Conservation (phyloP, 2,888 invertebrate species). For the Xestia rhomboidea region DNA sequence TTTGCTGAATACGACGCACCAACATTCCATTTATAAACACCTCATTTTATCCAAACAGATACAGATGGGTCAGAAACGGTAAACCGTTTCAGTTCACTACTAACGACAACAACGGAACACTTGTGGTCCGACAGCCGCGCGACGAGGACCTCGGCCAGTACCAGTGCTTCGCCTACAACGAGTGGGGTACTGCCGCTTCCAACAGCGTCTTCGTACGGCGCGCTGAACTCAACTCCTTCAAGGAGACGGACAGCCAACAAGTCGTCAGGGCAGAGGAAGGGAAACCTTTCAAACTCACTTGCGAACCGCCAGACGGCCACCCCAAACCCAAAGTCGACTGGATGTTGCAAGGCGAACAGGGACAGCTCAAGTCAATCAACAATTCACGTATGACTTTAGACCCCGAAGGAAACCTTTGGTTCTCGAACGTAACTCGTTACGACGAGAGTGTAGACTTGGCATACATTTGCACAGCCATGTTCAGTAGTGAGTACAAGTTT, state of each 20-base stretch:
- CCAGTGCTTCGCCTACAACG: constrained; percentile 98
- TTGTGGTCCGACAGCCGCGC: constrained; percentile 96
- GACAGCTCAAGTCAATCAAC: constrained; percentile 96
- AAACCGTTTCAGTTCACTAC: constrained; percentile 97
- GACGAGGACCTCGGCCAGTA: constrained; percentile 98
- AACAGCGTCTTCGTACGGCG: constrained; percentile 98
- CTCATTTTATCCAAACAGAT: constrained; percentile 88
- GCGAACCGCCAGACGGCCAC: constrained; percentile 98
- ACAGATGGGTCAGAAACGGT: constrained; percentile 98
- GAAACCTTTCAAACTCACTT: constrained; percentile 96
- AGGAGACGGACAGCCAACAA: constrained; percentile 88
- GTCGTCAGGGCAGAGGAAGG: constrained; percentile 94
- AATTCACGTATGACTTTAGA: constrained; percentile 98
- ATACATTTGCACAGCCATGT: constrained; percentile 98
- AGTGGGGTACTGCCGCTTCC: constrained; percentile 97
- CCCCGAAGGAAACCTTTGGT: constrained; percentile 99
- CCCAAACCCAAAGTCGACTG: constrained; percentile 98
- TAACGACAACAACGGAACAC: constrained; percentile 98
- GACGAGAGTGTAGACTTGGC: constrained; percentile 96
- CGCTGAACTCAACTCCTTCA: constrained; percentile 97
- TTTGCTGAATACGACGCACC: background rate
- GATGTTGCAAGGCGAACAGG: constrained; percentile 95
- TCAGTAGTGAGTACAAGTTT: constrained; percentile 97
- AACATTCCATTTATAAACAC: constrained; percentile 13
- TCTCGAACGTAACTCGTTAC: constrained; percentile 96